Conservation (phyloP, 2,888 invertebrate species). For the Clusia tigrina region DNA sequence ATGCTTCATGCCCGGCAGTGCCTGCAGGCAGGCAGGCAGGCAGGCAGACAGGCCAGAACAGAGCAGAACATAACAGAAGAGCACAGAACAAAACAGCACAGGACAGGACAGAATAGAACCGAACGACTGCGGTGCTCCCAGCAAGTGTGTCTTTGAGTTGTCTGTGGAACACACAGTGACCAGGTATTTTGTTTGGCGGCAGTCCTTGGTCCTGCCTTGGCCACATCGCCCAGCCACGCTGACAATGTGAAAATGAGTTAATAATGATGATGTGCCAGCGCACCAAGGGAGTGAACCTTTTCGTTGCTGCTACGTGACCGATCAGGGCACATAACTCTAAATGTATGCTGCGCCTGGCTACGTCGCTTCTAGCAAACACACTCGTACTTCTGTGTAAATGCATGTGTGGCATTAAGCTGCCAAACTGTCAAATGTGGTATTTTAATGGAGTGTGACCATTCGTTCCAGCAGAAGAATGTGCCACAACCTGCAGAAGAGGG, state of each 20-base stretch:
- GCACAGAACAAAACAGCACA: too few species aligned
- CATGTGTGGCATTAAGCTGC: constrained; percentile 13
- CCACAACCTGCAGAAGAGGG: background rate
- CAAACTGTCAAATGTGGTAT: constrained; percentile 20
- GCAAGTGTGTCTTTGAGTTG: too few species aligned
- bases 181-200: constrained; percentile 26
- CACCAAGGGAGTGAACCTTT: background rate
- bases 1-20: constrained; percentile 13
- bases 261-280: constrained; percentile 21
- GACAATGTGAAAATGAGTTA: constrained; percentile 29
- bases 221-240: background rate
- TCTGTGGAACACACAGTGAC: constrained; percentile 8
- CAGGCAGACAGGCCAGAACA: background rate
- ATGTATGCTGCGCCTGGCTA: background rate
- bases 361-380: too few species aligned
- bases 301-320: background rate
- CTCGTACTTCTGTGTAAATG: background rate
- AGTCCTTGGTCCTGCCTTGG: background rate
- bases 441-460: constrained; percentile 8
- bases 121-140: too few species aligned
- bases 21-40: constrained; percentile 2
- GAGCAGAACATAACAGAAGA: too few species aligned
- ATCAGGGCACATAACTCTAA: background rate
- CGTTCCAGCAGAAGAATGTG: background rate
- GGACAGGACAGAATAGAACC: too few species aligned